Conservation (phyloP, 2,113 vertebrate genomes). For the Zosterops borbonicus region DNA sequence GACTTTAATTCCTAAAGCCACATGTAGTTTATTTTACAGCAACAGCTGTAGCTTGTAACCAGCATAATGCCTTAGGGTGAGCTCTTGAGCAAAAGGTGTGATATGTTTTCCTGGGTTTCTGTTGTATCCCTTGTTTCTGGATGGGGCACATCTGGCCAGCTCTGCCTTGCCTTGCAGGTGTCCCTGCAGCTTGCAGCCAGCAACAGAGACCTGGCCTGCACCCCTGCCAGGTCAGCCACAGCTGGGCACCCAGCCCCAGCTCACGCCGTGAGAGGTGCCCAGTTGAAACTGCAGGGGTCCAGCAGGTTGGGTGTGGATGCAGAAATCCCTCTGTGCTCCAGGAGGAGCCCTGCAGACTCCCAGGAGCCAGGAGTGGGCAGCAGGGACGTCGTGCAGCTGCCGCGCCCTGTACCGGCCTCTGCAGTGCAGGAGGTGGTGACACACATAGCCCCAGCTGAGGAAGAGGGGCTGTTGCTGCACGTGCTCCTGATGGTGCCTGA, state of each 20-base stretch:
- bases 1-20: neutral
- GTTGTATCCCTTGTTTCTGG: no score
- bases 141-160: neutral
- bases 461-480: constrained; percentile 78
- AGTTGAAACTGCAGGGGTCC: neutral
- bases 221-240: neutral
- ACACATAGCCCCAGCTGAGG: neutral
- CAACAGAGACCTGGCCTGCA: constrained; percentile 64
- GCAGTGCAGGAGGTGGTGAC: neutral
- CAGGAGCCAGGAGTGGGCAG: neutral
- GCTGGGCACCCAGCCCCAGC: neutral
- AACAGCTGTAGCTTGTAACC: neutral
- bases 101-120: neutral
- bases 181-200: constrained; percentile 79
- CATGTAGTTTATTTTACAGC: neutral
- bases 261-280: neutral
- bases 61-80: neutral
- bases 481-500: constrained; percentile 89
- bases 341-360: neutral
- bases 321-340: neutral
- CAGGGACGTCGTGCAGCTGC: neutral
- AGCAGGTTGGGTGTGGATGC: neutral
- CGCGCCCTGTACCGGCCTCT: neutral
- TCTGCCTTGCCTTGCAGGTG: constrained; percentile 73
- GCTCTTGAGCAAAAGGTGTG: neutral